A percentile compares a stretch with the other conserved stretches of the same genome.
These are phyloP conservation scores for Myotis findleyi DNA, from an alignment of 2,797 vertebrate species.

Conservation along the genomic window DNA sequence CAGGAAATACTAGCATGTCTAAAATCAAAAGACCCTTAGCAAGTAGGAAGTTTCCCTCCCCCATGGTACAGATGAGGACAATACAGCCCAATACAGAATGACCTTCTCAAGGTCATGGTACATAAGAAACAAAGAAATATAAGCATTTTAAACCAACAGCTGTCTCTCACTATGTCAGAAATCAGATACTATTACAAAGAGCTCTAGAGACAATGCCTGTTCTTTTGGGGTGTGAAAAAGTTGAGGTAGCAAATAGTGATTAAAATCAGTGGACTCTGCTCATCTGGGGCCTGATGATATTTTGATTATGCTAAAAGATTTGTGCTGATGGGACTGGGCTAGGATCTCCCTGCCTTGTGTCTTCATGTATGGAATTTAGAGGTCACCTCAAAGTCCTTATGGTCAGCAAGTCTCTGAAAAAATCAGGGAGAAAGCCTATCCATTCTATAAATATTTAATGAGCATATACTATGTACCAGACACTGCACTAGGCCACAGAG, in stretches of 20 bases:
- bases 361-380: slow-evolving; percentile 62
- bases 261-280: slow-evolving; percentile 55
- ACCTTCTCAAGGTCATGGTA: slow-evolving; percentile 52
- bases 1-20: slow-evolving; percentile 1
- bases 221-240: slow-evolving; percentile 28
- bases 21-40: slow-evolving; percentile 37
- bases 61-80: background rate
- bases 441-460: slow-evolving; percentile 64
- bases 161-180: slow-evolving; percentile 38
- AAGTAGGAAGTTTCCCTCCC: background rate
- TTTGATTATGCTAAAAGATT: slow-evolving; percentile 69
- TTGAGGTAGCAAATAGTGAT: slow-evolving; percentile 65
- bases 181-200: slow-evolving; percentile 21
- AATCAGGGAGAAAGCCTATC: background rate
- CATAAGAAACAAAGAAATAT: slow-evolving; percentile 28
- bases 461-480: slow-evolving; percentile 16
- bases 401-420: slow-evolving; percentile 44
- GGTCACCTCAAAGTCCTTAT: slow-evolving; percentile 48
- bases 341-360: slow-evolving; percentile 51
- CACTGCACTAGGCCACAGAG: background rate
- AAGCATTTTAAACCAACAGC: slow-evolving; percentile 44
- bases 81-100: slow-evolving; percentile 17
- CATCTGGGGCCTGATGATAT: slow-evolving; percentile 36
- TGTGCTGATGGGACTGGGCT: slow-evolving; percentile 51
- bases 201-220: slow-evolving; percentile 37